Evolutionary conservation across 2,113 vertebrate species (phyloP).

Genomic region (Stigmatopora argus): DNA sequence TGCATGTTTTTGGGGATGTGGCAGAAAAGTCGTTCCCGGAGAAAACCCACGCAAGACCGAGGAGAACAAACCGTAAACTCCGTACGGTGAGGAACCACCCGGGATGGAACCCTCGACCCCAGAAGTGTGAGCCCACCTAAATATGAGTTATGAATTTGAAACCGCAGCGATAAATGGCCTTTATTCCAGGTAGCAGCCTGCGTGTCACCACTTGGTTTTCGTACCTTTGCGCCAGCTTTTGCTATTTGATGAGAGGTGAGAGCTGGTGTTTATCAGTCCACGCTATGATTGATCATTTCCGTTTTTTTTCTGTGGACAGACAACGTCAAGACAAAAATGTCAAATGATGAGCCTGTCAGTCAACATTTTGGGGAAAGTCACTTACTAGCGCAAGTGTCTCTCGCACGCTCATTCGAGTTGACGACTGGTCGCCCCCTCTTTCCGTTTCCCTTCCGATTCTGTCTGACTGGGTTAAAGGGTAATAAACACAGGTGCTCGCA

Average conservation of each 20-base stretch:
- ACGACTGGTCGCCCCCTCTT: neutral
- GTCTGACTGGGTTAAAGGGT: slow-evolving; percentile 26
- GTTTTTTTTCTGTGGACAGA: neutral
- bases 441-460: neutral
- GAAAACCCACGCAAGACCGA: too few relatives aligned
- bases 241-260: slow-evolving; percentile 22
- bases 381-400: neutral
- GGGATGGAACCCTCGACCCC: too few relatives aligned
- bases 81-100: too few relatives aligned
- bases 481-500: slow-evolving; percentile 52
- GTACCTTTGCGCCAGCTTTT: slow-evolving; percentile 41
- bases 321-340: neutral
- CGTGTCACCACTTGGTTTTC: slow-evolving; percentile 40
- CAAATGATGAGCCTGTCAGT: neutral
- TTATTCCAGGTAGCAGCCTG: slow-evolving; percentile 7
- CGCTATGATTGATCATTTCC: slow-evolving; percentile 11
- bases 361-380: slow-evolving; percentile 5
- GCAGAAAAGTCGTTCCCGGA: too few relatives aligned
- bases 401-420: neutral
- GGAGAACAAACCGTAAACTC: too few relatives aligned
- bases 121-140: too few relatives aligned
- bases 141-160: neutral
- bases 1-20: too few relatives aligned
- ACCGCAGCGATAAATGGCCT: neutral
- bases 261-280: slow-evolving; percentile 14